A percentile compares a stretch with the other conserved stretches of the same genome.
These are phyloP conservation scores for Planococcus citri DNA, from an alignment of 1,140 invertebrate species.

Conservation along the genomic window DNA sequence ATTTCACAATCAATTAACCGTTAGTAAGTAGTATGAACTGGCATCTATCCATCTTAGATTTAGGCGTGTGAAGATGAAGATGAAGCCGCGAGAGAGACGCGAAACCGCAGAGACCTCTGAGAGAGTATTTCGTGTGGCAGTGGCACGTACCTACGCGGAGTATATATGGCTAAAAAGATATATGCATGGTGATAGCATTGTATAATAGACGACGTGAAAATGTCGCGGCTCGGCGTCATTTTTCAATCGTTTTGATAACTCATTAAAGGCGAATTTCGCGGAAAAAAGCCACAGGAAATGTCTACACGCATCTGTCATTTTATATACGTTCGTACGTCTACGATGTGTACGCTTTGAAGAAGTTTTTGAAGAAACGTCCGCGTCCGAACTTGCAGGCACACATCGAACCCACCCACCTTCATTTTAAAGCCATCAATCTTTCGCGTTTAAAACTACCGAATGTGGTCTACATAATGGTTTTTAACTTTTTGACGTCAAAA, in stretches of 20 bases:
- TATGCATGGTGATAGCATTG: too few species aligned
- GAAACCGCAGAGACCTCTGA: too few species aligned
- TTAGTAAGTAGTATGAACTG: too few species aligned
- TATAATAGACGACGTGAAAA: not conserved
- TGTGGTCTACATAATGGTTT: slow-evolving; percentile 19
- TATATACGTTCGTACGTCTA: too few species aligned
- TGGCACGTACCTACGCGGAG: too few species aligned
- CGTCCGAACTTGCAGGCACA: not conserved
- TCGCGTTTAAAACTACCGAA: slow-evolving; percentile 19
- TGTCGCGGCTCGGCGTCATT: not conserved
- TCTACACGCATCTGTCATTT: slow-evolving; percentile 2
- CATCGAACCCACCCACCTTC: slow-evolving; percentile 19
- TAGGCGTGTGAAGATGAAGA: too few species aligned
- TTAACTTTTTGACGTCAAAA: slow-evolving; percentile 20
- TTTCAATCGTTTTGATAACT: slow-evolving; percentile 3
- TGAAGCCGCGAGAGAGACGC: too few species aligned
- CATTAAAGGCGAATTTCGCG: not conserved
- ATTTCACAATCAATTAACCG: too few species aligned
- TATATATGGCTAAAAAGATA: too few species aligned
- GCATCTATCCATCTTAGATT: too few species aligned
- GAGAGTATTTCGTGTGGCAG: too few species aligned
- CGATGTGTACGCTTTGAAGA: not conserved
- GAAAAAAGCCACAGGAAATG: not conserved
- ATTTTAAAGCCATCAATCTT: slow-evolving; percentile 19
- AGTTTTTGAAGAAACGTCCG: slow-evolving; percentile 4